These are phyloP conservation scores for Drosophila ogumai DNA, from an alignment of 1,140 invertebrate genomes.

Conservation along the genomic window DNA sequence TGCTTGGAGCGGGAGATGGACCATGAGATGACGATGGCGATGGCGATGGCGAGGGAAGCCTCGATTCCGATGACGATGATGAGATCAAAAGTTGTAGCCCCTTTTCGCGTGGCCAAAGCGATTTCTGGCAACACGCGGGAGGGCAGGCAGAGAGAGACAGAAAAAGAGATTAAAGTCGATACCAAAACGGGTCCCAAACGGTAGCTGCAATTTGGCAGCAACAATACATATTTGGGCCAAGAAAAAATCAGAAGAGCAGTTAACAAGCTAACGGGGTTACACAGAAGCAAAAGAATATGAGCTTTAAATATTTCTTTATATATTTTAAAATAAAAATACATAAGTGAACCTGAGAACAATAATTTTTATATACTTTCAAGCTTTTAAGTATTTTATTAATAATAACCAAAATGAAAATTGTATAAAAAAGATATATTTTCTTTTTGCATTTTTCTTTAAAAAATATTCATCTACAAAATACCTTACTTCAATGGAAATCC, in stretches of 20 bases:
- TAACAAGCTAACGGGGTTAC: constrained; percentile 26
- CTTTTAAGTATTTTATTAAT: not conserved
- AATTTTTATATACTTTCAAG: no score
- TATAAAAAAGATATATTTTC: no score
- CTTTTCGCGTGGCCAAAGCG: constrained; percentile 66
- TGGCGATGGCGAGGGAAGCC: constrained; percentile 12
- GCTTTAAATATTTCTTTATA: not conserved
- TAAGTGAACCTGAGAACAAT: no score
- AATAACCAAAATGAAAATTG: rapidly evolving
- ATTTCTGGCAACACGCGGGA: constrained; percentile 75
- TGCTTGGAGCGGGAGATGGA: constrained; percentile 9
- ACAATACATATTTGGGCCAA: constrained; percentile 68
- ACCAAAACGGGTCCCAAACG: constrained; percentile 62
- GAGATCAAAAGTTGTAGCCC: constrained; percentile 40
- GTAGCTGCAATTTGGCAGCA: constrained; percentile 72
- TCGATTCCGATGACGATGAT: constrained; percentile 41
- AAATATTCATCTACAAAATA: not conserved
- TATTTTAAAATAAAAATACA: no score
- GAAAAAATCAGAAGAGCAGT: constrained; percentile 26
- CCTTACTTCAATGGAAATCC: constrained; percentile 3
- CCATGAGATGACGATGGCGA: constrained; percentile 7
- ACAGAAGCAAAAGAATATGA: not conserved
- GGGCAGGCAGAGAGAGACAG: constrained; percentile 9
- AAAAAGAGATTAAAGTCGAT: constrained; percentile 64
- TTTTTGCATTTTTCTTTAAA: not conserved